Percentiles rank a stretch among this genome's conserved stretches.
Conservation (phyloP, 2,797 vertebrate genomes). For the Schizopygopsis pylzovi region DNA sequence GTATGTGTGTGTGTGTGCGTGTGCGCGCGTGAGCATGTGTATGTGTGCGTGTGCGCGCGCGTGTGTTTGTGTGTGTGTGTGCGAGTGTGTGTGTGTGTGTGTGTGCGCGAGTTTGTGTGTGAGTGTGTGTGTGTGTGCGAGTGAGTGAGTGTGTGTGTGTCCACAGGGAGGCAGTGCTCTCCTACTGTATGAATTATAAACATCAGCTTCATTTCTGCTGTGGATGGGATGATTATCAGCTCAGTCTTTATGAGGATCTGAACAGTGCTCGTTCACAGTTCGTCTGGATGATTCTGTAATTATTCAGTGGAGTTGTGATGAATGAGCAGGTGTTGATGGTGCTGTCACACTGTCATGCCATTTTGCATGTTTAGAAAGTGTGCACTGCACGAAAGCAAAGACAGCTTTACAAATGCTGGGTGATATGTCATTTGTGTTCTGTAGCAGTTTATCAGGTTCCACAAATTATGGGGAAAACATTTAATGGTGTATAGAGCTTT, state of each 20-base stretch:
- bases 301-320: neutral
- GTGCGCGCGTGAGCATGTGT: too few species aligned
- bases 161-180: conserved; percentile 54
- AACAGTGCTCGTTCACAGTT: too few species aligned
- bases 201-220: neutral
- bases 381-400: neutral
- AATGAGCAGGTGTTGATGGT: neutral
- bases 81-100: too few species aligned
- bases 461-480: neutral
- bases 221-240: neutral
- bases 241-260: neutral
- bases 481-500: neutral
- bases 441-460: neutral
- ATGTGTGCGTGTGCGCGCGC: too few species aligned
- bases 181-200: conserved; percentile 25
- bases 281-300: neutral
- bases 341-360: neutral
- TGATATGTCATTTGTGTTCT: neutral
- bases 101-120: too few species aligned
- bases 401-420: neutral
- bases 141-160: neutral
- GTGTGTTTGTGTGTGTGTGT: too few species aligned
- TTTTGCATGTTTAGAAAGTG: neutral
- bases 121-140: too few species aligned
- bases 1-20: too few species aligned